Evolutionary conservation across 2,113 vertebrate genomes (phyloP).

Genomic region (Aix galericulata): DNA sequence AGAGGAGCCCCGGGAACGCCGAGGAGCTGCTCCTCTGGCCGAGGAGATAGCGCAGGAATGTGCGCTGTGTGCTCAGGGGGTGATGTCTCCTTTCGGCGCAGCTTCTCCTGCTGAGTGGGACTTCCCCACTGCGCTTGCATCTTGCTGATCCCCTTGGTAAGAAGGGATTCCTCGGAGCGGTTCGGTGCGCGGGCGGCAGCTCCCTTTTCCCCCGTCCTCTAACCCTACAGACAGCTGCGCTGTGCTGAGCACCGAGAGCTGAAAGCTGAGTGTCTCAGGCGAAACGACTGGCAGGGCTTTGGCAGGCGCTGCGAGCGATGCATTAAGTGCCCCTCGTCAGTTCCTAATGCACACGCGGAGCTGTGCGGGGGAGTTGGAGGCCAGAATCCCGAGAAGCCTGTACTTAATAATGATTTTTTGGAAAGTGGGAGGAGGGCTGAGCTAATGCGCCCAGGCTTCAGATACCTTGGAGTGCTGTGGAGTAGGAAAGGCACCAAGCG

Average conservation of each 20-base stretch:
- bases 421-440: neutral
- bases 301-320: neutral
- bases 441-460: neutral
- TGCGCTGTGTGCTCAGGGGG: neutral
- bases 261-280: neutral
- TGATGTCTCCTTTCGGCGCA: neutral
- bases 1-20: neutral
- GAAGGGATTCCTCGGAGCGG: neutral
- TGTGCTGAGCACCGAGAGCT: neutral
- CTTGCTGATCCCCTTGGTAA: neutral
- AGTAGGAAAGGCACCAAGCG: neutral
- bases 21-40: neutral
- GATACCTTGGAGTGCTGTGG: neutral
- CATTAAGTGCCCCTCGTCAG: neutral
- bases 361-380: neutral
- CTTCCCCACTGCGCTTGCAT: neutral
- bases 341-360: neutral
- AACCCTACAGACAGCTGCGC: neutral
- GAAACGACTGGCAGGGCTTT: neutral
- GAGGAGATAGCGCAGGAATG: neutral
- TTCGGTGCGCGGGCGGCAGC: fast-evolving
- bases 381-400: neutral
- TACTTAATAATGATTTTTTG: neutral
- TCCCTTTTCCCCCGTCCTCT: neutral
- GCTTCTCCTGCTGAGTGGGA: neutral